These are phyloP conservation scores for Acleris literana DNA, from an alignment of 2,888 invertebrate genomes.

Conservation along the genomic window DNA sequence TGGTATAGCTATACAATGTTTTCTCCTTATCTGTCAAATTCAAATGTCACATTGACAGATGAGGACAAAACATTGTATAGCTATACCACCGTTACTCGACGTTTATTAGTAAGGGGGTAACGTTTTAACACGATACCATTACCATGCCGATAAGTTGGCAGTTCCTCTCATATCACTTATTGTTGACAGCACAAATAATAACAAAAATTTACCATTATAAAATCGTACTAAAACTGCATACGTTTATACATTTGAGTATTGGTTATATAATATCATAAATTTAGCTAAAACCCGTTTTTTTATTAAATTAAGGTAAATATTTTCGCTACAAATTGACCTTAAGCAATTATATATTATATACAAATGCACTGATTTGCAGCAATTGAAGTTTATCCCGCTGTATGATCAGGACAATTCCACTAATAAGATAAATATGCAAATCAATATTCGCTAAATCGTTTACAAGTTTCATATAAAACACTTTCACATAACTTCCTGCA, in stretches of 20 bases:
- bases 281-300: conserved; percentile 35
- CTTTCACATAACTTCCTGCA: conserved; percentile 23
- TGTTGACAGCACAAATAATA: conserved; percentile 35
- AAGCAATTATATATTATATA: conserved; percentile 30
- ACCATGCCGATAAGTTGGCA: background rate
- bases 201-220: conserved; percentile 24
- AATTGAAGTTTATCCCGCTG: conserved; percentile 2
- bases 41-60: no score
- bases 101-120: no score
- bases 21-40: no score
- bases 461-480: conserved; percentile 20
- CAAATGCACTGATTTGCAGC: conserved; percentile 18
- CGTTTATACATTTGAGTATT: conserved; percentile 28
- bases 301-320: conserved; percentile 28
- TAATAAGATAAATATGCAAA: conserved; percentile 17
- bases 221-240: conserved; percentile 24
- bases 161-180: conserved; percentile 12
- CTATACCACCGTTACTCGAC: no score
- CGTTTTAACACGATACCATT: background rate
- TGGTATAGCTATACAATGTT: no score
- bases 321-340: conserved; percentile 34
- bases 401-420: conserved; percentile 6
- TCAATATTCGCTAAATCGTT: conserved; percentile 16
- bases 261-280: conserved; percentile 27
- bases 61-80: no score